phyloP scores from a whole-genome alignment of 2,797 vertebrate species.

The Ataeniobius toweri region DNA sequence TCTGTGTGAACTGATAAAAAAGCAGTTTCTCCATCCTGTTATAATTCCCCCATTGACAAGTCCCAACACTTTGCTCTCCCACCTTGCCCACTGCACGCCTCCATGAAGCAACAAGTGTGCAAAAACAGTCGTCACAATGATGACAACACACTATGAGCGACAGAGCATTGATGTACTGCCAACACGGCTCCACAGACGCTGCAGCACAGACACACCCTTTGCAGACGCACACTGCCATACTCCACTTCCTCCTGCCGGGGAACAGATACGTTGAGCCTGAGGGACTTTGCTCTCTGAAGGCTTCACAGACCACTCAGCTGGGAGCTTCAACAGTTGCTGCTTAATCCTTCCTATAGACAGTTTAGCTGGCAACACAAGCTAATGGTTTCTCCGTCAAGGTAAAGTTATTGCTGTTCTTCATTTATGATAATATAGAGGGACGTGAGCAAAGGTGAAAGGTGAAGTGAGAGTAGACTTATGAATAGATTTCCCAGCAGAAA shows the following conservation, averaged over 20 bases:
- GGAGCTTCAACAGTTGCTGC: slow-evolving; percentile 53
- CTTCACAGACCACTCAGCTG: slow-evolving; percentile 54
- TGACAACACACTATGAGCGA: slow-evolving; percentile 30
- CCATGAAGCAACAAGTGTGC: slow-evolving; percentile 52
- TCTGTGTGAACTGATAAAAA: not conserved
- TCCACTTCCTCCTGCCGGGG: slow-evolving; percentile 61
- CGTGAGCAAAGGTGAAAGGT: slow-evolving; percentile 24
- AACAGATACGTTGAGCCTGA: slow-evolving; percentile 60
- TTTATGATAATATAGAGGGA: not conserved
- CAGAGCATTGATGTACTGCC: slow-evolving; percentile 28
- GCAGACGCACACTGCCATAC: slow-evolving; percentile 44
- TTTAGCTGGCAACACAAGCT: slow-evolving; percentile 53
- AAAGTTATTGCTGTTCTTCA: not conserved
- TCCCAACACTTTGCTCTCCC: slow-evolving; percentile 11
- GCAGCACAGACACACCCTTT: slow-evolving; percentile 59
- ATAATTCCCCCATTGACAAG: slow-evolving; percentile 14
- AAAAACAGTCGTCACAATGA: slow-evolving; percentile 15
- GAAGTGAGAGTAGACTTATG: not conserved
- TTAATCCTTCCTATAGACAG: slow-evolving; percentile 50
- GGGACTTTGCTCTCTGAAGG: slow-evolving; percentile 54
- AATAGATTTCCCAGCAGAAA: not conserved
- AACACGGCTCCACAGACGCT: slow-evolving; percentile 34
- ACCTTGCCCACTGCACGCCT: slow-evolving; percentile 13
- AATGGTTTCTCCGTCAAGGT: slow-evolving; percentile 1
- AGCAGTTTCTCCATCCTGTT: not conserved